These are phyloP conservation scores for Petaurus breviceps DNA, from an alignment of 2,113 vertebrate species.

Conservation along the genomic window DNA sequence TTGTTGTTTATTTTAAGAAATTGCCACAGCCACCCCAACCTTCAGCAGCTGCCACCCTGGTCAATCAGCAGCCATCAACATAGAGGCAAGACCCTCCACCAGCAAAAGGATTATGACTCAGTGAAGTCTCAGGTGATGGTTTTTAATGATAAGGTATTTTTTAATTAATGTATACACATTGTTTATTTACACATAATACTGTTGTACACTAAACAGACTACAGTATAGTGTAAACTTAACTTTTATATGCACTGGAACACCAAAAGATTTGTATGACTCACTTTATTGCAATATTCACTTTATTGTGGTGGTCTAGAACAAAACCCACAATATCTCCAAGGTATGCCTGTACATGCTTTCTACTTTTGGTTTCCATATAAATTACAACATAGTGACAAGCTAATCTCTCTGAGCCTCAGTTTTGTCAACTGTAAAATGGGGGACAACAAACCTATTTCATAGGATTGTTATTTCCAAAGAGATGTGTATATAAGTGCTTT, in stretches of 20 bases:
- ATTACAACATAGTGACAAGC: background rate
- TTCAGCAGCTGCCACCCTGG: background rate
- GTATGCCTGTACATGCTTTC: background rate
- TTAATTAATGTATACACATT: background rate
- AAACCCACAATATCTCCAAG: background rate
- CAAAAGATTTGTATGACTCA: background rate
- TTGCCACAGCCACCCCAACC: background rate
- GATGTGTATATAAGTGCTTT: background rate
- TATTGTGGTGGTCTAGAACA: background rate
- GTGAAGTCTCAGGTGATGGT: background rate
- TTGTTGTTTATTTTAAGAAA: too few species aligned
- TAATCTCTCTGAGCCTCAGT: background rate
- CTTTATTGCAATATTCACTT: background rate
- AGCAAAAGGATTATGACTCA: too few species aligned
- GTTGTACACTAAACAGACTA: background rate
- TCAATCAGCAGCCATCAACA: background rate
- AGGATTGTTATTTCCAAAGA: background rate
- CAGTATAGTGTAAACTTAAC: background rate
- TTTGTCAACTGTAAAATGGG: background rate
- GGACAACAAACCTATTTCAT: background rate
- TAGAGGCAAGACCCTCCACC: background rate
- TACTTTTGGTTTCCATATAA: background rate
- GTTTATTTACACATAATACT: background rate
- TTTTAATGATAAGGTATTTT: background rate
- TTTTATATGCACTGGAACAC: background rate